These are phyloP conservation scores for Hemaris fuciformis DNA, from an alignment of 2,888 invertebrate genomes.

Conservation along the genomic window DNA sequence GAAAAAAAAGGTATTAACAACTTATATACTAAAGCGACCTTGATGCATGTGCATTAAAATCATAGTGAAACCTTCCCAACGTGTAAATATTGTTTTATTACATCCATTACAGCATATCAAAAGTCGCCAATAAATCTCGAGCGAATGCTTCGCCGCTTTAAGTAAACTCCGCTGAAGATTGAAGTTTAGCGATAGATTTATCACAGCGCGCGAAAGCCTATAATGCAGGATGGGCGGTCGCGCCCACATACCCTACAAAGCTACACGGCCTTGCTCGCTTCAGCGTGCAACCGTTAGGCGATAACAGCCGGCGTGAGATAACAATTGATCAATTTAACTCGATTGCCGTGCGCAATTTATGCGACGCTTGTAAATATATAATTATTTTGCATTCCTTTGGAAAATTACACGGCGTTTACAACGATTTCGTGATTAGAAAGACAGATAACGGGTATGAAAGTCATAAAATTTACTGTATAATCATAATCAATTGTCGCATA, in stretches of 20 bases:
- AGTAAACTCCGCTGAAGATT: not conserved
- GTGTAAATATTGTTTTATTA: too few species aligned
- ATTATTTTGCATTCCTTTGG: not conserved
- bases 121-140: not conserved
- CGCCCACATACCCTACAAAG: not conserved
- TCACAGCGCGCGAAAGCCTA: not conserved
- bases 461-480: too few species aligned
- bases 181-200: not conserved
- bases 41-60: too few species aligned
- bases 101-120: not conserved
- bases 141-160: not conserved
- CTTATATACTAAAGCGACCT: too few species aligned
- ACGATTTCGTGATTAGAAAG: too few species aligned
- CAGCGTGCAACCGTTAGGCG: not conserved
- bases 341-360: not conserved
- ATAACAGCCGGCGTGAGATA: not conserved
- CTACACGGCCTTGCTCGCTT: not conserved
- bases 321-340: not conserved
- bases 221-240: not conserved
- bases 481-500: too few species aligned
- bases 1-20: too few species aligned
- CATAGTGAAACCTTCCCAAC: too few species aligned
- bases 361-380: not conserved
- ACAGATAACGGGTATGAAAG: too few species aligned
- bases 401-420: too few species aligned